Evolutionary conservation across 2,797 vertebrate species (phyloP).

Genomic region (Gambusia yucatana): DNA sequence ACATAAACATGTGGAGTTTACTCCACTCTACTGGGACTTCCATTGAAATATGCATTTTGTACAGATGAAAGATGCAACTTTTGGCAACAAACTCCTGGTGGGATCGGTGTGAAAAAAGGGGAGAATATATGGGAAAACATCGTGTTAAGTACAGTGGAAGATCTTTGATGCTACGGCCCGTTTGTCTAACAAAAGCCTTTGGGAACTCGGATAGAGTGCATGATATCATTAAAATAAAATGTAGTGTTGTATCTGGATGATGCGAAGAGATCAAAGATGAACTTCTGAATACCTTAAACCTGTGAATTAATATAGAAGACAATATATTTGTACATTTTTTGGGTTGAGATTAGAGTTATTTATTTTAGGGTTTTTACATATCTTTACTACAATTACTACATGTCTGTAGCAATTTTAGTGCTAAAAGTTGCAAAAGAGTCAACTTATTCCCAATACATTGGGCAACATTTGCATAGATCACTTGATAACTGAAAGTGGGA

Average conservation of each 20-base stretch:
- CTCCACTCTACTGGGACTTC: not conserved
- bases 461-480: constrained; percentile 4
- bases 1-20: not conserved
- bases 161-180: not conserved
- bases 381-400: not conserved
- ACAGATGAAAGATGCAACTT: not conserved
- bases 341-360: not conserved
- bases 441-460: not conserved
- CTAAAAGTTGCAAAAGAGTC: not conserved
- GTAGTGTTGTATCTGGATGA: not conserved
- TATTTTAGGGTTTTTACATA: not conserved
- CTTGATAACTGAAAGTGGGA: not conserved
- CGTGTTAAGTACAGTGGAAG: not conserved
- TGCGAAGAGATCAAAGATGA: not conserved
- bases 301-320: not conserved
- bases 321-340: not conserved
- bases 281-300: not conserved
- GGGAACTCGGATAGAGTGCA: not conserved
- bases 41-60: not conserved
- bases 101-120: not conserved
- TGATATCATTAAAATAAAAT: not conserved
- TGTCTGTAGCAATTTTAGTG: not conserved
- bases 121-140: not conserved
- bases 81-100: not conserved
- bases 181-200: not conserved